A percentile compares a stretch with the other conserved stretches of the same genome.
phyloP scores from a whole-genome alignment of 2,797 vertebrate genomes.

The Dromococcyx pavoninus region DNA sequence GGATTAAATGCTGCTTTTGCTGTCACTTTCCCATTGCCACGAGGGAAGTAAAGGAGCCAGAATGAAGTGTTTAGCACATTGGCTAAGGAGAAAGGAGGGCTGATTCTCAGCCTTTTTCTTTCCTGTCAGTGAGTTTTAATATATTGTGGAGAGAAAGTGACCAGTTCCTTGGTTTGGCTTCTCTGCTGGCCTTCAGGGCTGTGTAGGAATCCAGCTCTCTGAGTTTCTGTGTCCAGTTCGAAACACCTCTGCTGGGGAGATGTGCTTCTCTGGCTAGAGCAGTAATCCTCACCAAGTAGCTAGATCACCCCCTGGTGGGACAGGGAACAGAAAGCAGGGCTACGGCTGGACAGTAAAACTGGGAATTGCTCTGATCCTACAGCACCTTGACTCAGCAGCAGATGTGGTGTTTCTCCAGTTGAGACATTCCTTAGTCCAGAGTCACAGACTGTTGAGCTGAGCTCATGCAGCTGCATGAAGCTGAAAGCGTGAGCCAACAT shows the following conservation, averaged over 20 bases:
- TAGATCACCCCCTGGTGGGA: slow-evolving; percentile 65
- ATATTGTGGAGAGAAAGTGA: not conserved
- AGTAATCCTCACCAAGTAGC: not conserved
- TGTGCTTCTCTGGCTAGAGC: not conserved
- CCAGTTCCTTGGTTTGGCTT: not conserved
- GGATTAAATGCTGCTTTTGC: not conserved
- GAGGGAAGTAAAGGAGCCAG: not conserved
- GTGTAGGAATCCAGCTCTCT: not conserved
- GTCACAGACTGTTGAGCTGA: not conserved
- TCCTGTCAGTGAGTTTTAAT: not conserved
- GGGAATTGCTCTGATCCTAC: not conserved
- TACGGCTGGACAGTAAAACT: accelerated
- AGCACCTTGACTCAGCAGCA: not conserved
- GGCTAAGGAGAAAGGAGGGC: not conserved
- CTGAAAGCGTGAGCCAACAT: not conserved
- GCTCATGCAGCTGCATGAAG: not conserved
- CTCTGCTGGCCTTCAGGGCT: not conserved
- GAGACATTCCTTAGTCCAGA: slow-evolving; percentile 41
- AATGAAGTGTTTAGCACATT: not conserved
- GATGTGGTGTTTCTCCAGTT: not conserved
- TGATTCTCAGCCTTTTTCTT: not conserved
- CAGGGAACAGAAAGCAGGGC: not conserved
- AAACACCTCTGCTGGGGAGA: accelerated
- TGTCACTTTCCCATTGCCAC: not conserved
- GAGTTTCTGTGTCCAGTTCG: not conserved